Evolutionary conservation across 35 echinoderm and acorn worm genomes (phyloP).

Genomic region (Anneissia japonica): DNA sequence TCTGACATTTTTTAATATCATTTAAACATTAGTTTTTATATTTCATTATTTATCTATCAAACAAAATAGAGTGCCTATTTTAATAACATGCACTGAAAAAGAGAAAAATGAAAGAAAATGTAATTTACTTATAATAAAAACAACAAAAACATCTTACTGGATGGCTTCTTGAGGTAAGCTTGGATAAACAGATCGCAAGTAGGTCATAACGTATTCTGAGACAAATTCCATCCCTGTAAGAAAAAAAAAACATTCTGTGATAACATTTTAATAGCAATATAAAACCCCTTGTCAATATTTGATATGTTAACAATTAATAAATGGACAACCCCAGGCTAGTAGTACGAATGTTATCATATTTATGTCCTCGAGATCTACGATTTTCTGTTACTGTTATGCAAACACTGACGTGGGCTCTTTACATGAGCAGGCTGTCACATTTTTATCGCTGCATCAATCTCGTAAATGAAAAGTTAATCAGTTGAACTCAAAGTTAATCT

Average conservation of each 20-base stretch:
- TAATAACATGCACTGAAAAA: no score
- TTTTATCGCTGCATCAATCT: neutral
- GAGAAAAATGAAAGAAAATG: neutral
- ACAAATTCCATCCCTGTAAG: slow-evolving; percentile 55
- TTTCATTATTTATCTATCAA: no score
- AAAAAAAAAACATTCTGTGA: neutral
- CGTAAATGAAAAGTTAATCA: neutral
- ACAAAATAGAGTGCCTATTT: no score
- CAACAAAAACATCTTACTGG: slow-evolving; percentile 37
- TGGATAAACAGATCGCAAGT: slow-evolving; percentile 56
- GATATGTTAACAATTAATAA: neutral
- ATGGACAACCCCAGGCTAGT: neutral
- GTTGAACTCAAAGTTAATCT: neutral
- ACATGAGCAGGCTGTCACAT: neutral
- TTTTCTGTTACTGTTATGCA: neutral
- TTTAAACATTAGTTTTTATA: no score
- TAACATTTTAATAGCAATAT: neutral
- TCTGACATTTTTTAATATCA: no score
- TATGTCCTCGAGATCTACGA: neutral
- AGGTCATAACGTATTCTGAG: slow-evolving; percentile 68
- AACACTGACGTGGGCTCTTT: neutral
- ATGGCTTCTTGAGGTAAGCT: slow-evolving; percentile 60
- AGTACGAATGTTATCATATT: neutral
- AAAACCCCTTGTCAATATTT: neutral
- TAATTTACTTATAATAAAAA: no score